phyloP scores from a whole-genome alignment of 2,113 vertebrate genomes.

The Mormyrus iriodes region DNA sequence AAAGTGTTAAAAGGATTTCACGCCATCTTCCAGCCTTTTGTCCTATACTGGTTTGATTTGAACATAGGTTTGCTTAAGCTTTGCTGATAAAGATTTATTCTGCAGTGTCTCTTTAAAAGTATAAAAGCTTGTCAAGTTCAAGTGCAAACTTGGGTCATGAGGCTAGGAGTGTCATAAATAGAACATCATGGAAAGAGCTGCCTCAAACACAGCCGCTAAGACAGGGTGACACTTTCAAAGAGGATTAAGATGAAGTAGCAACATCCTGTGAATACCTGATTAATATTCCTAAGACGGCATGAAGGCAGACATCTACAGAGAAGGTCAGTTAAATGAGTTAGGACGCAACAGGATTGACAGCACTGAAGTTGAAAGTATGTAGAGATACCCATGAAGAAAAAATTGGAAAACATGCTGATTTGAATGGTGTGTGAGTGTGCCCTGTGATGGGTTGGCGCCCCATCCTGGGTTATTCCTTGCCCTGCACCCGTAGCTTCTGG shows the following conservation, averaged over 20 bases:
- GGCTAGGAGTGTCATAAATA: not conserved
- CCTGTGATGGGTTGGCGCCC: not conserved
- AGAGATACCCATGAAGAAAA: not conserved
- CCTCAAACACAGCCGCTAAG: not conserved
- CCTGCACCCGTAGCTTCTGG: not conserved
- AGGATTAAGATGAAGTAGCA: slow-evolving; percentile 1
- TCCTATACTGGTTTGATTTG: not conserved
- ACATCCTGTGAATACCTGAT: not conserved
- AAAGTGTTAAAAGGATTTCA: not conserved
- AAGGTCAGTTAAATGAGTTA: not conserved
- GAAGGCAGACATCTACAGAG: not conserved
- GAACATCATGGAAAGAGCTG: not conserved
- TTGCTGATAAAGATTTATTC: not conserved
- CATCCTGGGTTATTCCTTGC: not conserved
- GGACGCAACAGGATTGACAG: not conserved
- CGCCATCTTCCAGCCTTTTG: not conserved
- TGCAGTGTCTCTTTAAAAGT: not conserved
- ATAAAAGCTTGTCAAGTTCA: not conserved
- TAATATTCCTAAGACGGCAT: not conserved
- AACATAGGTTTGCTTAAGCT: not conserved
- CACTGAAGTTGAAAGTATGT: not conserved
- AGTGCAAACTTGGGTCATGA: not conserved
- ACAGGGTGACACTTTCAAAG: not conserved
- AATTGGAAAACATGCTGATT: not conserved
- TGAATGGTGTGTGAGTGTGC: not conserved